Percentiles rank a stretch among this genome's conserved stretches.
Evolutionary conservation across 2,797 vertebrate species (phyloP).

Genomic region (Lemur catta): DNA sequence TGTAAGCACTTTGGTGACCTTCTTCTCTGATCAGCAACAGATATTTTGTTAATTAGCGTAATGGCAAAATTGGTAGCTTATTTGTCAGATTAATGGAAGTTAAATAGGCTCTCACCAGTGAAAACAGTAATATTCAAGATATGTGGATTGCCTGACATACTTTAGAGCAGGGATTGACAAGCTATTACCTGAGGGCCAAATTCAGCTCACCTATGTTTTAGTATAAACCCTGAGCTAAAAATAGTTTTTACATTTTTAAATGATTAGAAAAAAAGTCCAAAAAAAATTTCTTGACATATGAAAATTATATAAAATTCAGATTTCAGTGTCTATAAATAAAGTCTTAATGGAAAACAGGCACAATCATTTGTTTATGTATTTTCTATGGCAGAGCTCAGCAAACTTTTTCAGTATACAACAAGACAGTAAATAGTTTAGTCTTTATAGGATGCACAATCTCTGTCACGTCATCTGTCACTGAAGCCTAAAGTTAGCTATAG

Average conservation of each 20-base stretch:
- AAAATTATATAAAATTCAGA: background rate
- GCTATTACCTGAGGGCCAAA: background rate
- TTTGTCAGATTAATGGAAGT: background rate
- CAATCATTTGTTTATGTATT: background rate
- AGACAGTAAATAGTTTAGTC: background rate
- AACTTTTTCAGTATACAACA: background rate
- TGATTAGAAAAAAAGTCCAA: background rate
- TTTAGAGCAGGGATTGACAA: background rate
- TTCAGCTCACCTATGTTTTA: background rate
- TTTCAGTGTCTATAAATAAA: background rate
- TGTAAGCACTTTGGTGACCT: background rate
- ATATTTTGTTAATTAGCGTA: background rate
- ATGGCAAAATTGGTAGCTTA: background rate
- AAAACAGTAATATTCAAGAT: background rate
- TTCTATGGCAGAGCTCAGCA: background rate
- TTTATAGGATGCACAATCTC: background rate
- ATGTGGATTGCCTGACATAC: background rate
- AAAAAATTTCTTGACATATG: background rate
- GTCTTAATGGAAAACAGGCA: background rate
- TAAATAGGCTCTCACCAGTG: background rate
- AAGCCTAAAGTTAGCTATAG: background rate
- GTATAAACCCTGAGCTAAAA: background rate
- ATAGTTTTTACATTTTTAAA: background rate
- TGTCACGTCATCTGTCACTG: background rate
- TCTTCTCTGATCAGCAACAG: background rate